Evolutionary conservation across 1,140 invertebrate genomes (phyloP).

Genomic region (Trichoplusia ni): DNA sequence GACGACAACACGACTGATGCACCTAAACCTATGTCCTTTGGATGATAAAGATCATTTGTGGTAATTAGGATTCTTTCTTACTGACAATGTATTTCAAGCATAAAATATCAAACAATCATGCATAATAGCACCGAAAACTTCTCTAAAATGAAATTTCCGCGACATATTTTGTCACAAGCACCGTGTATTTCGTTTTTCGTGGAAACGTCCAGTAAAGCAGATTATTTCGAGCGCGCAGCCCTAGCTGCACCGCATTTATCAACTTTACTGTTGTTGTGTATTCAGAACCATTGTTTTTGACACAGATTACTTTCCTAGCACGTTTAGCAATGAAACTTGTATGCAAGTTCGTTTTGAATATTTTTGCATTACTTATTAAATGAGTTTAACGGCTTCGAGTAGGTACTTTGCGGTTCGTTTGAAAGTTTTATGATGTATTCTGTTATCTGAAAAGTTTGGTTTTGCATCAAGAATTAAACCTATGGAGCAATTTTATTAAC

Average conservation of each 20-base stretch:
- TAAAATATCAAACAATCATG: too few species aligned
- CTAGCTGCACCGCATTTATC: slow-evolving; percentile 33
- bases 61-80: too few species aligned
- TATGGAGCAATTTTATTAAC: too few species aligned
- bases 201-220: not conserved
- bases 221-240: slow-evolving; percentile 5
- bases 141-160: not conserved
- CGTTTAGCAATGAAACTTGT: slow-evolving; percentile 50
- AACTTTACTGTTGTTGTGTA: slow-evolving; percentile 57
- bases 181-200: not conserved
- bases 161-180: not conserved
- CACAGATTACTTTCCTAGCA: slow-evolving; percentile 68
- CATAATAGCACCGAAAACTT: too few species aligned
- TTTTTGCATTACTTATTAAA: slow-evolving; percentile 36
- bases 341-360: slow-evolving; percentile 49
- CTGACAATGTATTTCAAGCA: too few species aligned
- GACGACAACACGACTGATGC: too few species aligned
- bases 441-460: not conserved
- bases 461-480: too few species aligned
- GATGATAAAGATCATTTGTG: too few species aligned
- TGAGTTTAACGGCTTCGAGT: slow-evolving; percentile 15
- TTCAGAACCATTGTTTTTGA: slow-evolving; percentile 64
- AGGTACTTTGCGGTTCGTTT: not conserved
- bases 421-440: not conserved
- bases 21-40: too few species aligned